Base-by-base conservation (phyloP, 2,113 vertebrate species). In the Eolophus roseicapilla region DNA sequence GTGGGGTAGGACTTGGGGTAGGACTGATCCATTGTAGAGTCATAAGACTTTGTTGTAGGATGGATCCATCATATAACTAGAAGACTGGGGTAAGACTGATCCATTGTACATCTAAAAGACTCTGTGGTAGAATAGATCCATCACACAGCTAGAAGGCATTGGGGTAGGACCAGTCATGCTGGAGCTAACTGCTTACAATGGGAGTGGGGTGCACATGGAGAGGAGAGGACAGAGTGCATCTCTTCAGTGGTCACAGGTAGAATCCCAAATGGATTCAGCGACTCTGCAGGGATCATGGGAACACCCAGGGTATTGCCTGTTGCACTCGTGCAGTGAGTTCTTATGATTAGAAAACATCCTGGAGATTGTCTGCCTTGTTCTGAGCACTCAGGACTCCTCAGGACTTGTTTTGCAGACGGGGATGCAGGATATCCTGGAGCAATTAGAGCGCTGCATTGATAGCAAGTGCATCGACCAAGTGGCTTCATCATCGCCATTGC, bases 221-320 rank as follows among this genome's bases (percentile, higher is more conserved):
- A 52, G n/a, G 43, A 93, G 47, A 2, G 16, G 31, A 4, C 44
- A 41, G 39, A 16, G 39, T 37, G 15, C 17, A n/a, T 35, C 35
- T 74, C 1, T 25, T 55, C 1, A 0, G 37, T 7, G 46, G 20
- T 5, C 18, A 1, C 53, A 68, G 17, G n/a, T 11, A 11, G 60
- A 24, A 74, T 49, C 74, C 69, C 60, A 14, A 24, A 41, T 2
- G 39, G 37, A 17, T 68, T 27, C 33, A 24, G 28, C 2, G 52
- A 20, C 52, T 52, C 63, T 39, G 17, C 37, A 15, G 41, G 64
- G 59, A 20, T 28, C 3, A 1, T 8, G 35, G 29, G 23, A 81
- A 13, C 64, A 33, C 8, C 2, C 44, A 28, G 25, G 24, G 18
- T 3, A 27, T 44, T 21, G 31, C 7, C 8, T 41, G 44, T 25